Conservation (phyloP, 2,888 invertebrate genomes). For the Lysandra coridon region DNA sequence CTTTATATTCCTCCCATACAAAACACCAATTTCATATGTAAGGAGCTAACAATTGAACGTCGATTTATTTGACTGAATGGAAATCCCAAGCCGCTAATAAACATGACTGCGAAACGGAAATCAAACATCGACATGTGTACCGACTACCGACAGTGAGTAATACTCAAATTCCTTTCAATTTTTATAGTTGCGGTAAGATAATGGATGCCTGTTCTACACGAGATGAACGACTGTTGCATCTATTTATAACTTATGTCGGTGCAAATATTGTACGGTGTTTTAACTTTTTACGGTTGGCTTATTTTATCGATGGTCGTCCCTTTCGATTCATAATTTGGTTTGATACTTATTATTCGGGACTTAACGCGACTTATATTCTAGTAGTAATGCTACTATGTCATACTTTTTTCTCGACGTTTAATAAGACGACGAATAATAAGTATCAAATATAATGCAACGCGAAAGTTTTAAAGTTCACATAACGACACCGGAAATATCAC, state of each 20-base stretch:
- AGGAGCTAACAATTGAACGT: background rate
- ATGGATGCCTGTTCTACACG: slow-evolving; percentile 69
- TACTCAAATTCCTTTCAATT: slow-evolving; percentile 68
- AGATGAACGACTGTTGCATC: slow-evolving; percentile 60
- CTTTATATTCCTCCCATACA: too few species aligned
- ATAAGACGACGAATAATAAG: too few species aligned
- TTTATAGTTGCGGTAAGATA: slow-evolving; percentile 74
- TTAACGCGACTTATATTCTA: too few species aligned
- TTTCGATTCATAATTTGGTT: background rate
- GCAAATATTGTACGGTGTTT: background rate
- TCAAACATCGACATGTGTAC: slow-evolving; percentile 42
- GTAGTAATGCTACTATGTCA: too few species aligned
- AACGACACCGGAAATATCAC: too few species aligned
- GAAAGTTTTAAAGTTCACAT: too few species aligned
- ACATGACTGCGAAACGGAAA: slow-evolving; percentile 30
- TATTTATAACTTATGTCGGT: slow-evolving; percentile 61
- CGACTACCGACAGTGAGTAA: slow-evolving; percentile 44
- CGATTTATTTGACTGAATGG: slow-evolving; percentile 30
- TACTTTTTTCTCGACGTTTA: too few species aligned
- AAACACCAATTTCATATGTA: too few species aligned
- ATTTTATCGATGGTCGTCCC: background rate
- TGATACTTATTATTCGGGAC: too few species aligned
- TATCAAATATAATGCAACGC: too few species aligned
- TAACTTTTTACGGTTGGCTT: background rate
- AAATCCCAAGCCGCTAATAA: slow-evolving; percentile 30